Conservation (phyloP, 2,888 invertebrate genomes). For the Netelia melanura region DNA sequence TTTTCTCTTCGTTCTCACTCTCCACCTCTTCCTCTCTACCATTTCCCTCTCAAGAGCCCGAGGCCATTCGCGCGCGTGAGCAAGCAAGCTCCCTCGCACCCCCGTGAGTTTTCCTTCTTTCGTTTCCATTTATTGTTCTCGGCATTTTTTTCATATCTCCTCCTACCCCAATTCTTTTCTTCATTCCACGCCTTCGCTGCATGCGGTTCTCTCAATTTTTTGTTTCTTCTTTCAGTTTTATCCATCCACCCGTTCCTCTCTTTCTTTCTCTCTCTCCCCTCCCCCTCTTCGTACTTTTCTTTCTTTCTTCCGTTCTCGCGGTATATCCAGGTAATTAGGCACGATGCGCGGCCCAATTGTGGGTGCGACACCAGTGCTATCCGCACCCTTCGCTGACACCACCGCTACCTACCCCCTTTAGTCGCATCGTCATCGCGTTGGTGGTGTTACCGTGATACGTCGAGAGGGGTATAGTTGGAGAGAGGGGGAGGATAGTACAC, state of each 20-base stretch:
- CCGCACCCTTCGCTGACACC: constrained; percentile 37
- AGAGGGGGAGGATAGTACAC: constrained; percentile 11
- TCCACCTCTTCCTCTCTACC: constrained; percentile 12
- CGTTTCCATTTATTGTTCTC: constrained; percentile 57
- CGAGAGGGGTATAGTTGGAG: too few species aligned
- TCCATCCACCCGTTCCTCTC: constrained; percentile 10
- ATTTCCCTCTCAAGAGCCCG: constrained; percentile 33
- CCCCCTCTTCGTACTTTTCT: not conserved
- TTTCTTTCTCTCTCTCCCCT: constrained; percentile 8
- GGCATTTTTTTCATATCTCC: constrained; percentile 27
- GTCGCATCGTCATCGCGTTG: constrained; percentile 45
- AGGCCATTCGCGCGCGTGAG: constrained; percentile 48
- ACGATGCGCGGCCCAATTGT: constrained; percentile 61
- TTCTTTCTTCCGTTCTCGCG: not conserved
- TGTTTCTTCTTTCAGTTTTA: constrained; percentile 1
- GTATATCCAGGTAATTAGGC: constrained; percentile 61
- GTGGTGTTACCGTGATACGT: constrained; percentile 6
- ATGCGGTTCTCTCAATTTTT: constrained; percentile 25
- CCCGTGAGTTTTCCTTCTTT: constrained; percentile 53
- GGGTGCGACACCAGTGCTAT: constrained; percentile 34
- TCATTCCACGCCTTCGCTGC: constrained; percentile 7
- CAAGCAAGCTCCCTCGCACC: constrained; percentile 32
- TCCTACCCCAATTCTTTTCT: constrained; percentile 16
- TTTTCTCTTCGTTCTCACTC: not conserved
- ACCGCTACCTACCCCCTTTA: not conserved